Evolutionary conservation across 2,113 vertebrate genomes (phyloP).

Genomic region (Passer domesticus): DNA sequence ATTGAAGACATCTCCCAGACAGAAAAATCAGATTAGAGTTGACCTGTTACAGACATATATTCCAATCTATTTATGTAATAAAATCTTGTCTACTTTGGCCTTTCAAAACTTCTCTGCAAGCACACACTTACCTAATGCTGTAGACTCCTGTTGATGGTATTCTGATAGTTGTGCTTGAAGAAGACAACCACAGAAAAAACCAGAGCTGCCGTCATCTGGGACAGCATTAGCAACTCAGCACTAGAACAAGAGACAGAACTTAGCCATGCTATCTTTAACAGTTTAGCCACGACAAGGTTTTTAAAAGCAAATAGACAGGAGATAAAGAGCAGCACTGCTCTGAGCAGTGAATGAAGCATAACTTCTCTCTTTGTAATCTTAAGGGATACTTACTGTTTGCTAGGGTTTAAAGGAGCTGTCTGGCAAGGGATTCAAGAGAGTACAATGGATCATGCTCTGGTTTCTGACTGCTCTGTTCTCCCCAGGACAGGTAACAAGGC

Average conservation of each 20-base stretch:
- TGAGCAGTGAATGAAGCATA: not conserved
- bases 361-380: not conserved
- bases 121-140: not conserved
- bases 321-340: not conserved
- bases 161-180: not conserved
- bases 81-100: not conserved
- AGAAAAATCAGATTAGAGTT: not conserved
- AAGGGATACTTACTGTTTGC: not conserved
- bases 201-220: not conserved
- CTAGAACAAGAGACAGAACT: not conserved
- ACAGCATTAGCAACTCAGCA: not conserved
- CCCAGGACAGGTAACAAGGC: not conserved
- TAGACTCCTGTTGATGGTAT: not conserved
- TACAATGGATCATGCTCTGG: not conserved
- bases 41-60: not conserved
- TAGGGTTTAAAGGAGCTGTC: not conserved
- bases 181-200: not conserved
- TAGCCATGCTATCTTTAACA: not conserved
- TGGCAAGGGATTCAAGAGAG: not conserved
- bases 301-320: not conserved
- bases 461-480: not conserved
- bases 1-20: not conserved
- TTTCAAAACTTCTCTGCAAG: not conserved
- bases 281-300: not conserved
- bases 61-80: not conserved